Evolutionary conservation across 2,113 vertebrate species (phyloP).

Genomic region (Forbesichthys papilliferus): DNA sequence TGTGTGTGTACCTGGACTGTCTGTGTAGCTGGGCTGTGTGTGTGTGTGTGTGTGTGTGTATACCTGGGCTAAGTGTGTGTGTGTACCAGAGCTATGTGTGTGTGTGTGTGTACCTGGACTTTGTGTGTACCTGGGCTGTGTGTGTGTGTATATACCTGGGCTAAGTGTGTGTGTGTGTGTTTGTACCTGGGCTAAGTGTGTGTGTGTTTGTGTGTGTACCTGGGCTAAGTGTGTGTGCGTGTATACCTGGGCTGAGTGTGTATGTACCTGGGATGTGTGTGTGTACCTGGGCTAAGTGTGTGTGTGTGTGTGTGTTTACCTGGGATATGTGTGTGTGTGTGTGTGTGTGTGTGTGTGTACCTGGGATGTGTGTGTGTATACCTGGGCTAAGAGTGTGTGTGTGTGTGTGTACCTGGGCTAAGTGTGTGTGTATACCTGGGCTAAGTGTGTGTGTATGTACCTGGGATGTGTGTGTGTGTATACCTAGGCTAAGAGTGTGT

Average conservation of each 20-base stretch:
- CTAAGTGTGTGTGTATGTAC: not conserved
- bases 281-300: not conserved
- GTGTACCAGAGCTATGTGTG: not conserved
- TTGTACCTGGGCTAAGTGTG: conserved; percentile 88
- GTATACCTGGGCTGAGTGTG: not conserved
- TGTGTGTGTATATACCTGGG: not conserved
- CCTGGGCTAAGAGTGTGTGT: not conserved
- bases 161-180: conserved; percentile 2
- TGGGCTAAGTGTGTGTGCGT: not conserved
- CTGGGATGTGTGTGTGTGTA: not conserved
- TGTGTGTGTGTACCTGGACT: conserved; percentile 3
- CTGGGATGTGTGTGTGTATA: conserved; percentile 7
- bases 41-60: not conserved
- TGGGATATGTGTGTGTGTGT: not conserved
- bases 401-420: not conserved
- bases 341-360: not conserved
- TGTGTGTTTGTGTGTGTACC: conserved; percentile 31
- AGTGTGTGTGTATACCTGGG: not conserved
- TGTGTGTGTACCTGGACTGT: not conserved
- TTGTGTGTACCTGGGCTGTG: not conserved
- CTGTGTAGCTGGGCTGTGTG: not conserved
- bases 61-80: not conserved
- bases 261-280: too few species aligned
- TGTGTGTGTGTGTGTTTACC: not conserved
- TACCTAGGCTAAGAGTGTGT: not conserved